Conservation (phyloP, 2,888 invertebrate genomes). For the Brenthis ino region DNA sequence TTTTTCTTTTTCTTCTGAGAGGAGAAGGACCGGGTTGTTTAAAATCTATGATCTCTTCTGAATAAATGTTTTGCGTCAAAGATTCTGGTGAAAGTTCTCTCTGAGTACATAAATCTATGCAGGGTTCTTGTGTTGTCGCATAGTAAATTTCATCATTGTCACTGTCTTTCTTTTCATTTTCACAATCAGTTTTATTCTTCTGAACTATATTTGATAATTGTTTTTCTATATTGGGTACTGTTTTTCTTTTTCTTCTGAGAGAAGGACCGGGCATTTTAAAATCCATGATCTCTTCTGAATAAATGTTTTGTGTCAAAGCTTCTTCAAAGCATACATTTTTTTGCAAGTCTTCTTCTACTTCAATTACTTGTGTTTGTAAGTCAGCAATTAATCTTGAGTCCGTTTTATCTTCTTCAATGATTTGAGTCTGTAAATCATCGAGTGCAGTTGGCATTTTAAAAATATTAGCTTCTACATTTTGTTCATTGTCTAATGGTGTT, state of each 20-base stretch:
- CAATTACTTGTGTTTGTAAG: conserved; percentile 47
- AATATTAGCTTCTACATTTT: conserved; percentile 17
- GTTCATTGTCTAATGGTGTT: conserved; percentile 8
- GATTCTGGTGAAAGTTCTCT: conserved; percentile 49
- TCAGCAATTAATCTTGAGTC: conserved; percentile 43
- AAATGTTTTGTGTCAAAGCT: conserved; percentile 55
- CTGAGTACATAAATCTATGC: conserved; percentile 59
- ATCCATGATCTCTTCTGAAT: conserved; percentile 40
- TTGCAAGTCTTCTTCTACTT: conserved; percentile 17
- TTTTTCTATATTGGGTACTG: conserved; percentile 15
- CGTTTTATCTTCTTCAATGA: conserved; percentile 39
- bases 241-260: conserved; percentile 55
- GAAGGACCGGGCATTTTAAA: conserved; percentile 66
- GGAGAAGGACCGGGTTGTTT: conserved; percentile 62
- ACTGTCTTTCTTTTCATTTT: conserved; percentile 9
- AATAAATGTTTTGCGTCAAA: conserved; percentile 55
- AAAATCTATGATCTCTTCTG: conserved; percentile 47
- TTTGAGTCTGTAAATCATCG: conserved; percentile 42
- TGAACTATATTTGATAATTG: conserved; percentile 35
- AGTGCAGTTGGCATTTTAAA: conserved; percentile 35
- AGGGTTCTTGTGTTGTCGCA: conserved; percentile 65
- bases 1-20: conserved; percentile 56
- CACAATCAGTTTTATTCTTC: not conserved
- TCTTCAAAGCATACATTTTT: conserved; percentile 48
- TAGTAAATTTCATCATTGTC: conserved; percentile 59